phyloP scores from a whole-genome alignment of 2,888 invertebrate genomes.

The Chirona hameri region DNA sequence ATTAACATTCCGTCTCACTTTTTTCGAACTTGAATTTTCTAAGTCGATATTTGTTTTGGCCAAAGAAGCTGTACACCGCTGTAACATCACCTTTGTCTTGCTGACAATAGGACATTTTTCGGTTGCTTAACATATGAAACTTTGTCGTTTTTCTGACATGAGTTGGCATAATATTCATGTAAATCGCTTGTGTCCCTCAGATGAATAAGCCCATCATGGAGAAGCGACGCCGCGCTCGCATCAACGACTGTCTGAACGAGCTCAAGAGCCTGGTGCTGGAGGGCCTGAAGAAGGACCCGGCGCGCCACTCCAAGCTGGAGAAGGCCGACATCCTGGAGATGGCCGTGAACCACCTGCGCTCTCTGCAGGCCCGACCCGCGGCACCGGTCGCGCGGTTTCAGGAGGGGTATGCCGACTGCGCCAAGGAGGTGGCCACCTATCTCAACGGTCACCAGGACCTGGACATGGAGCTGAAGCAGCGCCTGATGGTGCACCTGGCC shows the following conservation, averaged over 20 bases:
- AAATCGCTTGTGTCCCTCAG: neutral
- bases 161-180: neutral
- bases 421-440: constrained; percentile 64
- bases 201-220: constrained; percentile 1
- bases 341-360: constrained; percentile 90
- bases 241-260: neutral
- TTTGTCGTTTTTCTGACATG: no score
- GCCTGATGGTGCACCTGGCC: constrained; percentile 26
- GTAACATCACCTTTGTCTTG: no score
- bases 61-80: no score
- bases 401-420: constrained; percentile 83
- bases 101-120: no score
- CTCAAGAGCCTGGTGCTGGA: constrained; percentile 22
- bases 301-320: constrained; percentile 89
- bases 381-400: constrained; percentile 78
- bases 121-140: no score
- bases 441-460: neutral
- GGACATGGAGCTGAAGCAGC: neutral
- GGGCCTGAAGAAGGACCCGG: constrained; percentile 59
- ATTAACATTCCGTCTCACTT: no score
- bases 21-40: no score
- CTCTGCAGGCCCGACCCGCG: constrained; percentile 79
- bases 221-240: neutral
- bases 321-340: constrained; percentile 96
- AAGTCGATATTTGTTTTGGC: no score